Conservation (phyloP, 2,888 invertebrate species). For the Vannuccia rotundouncinata region DNA sequence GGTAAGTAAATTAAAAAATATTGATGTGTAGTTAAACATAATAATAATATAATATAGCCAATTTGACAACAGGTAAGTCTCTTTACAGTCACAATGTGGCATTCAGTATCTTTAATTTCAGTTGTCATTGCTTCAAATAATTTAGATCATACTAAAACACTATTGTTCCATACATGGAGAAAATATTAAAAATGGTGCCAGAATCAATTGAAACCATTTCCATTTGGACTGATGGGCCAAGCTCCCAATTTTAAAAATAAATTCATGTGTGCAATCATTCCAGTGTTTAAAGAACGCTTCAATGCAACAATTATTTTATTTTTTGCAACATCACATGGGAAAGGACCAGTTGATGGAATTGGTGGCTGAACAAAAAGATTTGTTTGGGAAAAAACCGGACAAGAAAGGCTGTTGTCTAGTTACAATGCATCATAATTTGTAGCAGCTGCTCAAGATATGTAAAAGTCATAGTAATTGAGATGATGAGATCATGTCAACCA, state of each 20-base stretch:
- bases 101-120: too few species aligned
- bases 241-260: not conserved
- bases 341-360: not conserved
- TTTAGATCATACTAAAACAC: too few species aligned
- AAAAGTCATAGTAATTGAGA: not conserved
- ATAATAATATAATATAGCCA: too few species aligned
- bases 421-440: not conserved
- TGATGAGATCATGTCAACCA: not conserved
- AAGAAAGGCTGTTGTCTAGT: not conserved
- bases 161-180: not conserved
- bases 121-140: too few species aligned
- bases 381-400: not conserved
- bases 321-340: slow-evolving; percentile 3
- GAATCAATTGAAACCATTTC: not conserved
- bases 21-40: too few species aligned
- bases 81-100: too few species aligned
- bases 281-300: not conserved
- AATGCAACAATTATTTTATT: not conserved
- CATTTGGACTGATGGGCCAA: not conserved
- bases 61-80: too few species aligned
- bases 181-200: not conserved
- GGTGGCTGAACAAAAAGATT: not conserved
- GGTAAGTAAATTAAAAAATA: too few species aligned
- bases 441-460: not conserved
- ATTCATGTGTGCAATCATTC: not conserved